These are phyloP conservation scores for Turnix velox DNA, from an alignment of 2,113 vertebrate species.

Conservation along the genomic window DNA sequence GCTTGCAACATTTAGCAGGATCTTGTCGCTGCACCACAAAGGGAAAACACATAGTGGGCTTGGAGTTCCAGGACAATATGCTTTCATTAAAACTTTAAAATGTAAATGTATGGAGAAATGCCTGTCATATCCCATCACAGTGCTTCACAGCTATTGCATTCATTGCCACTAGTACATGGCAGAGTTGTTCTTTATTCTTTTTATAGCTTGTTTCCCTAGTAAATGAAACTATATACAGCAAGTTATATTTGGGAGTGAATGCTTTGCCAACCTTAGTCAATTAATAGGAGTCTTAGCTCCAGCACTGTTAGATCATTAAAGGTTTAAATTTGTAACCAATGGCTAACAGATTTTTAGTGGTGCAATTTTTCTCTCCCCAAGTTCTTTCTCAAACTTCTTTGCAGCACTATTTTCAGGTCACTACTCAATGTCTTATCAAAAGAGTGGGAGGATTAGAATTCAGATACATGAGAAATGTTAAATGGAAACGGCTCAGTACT, in stretches of 20 bases:
- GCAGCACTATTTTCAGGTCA: constrained; percentile 3
- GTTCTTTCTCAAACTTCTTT: background rate
- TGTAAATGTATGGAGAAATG: constrained; percentile 46
- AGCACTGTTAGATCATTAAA: constrained; percentile 2
- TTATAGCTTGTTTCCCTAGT: constrained; percentile 19
- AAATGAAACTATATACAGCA: background rate
- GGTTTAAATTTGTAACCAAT: constrained; percentile 18
- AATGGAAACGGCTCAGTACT: background rate
- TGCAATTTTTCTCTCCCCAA: background rate
- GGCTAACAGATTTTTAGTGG: background rate
- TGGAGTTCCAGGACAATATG: constrained; percentile 47
- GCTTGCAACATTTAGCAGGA: constrained; percentile 34
- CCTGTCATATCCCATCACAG: constrained; percentile 17
- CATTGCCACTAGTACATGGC: background rate
- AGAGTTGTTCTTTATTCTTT: constrained; percentile 1
- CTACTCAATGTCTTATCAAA: constrained; percentile 11
- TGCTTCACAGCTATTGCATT: constrained; percentile 26
- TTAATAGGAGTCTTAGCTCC: background rate
- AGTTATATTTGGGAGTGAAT: background rate
- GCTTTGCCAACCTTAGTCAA: background rate
- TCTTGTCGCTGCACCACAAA: constrained; percentile 34
- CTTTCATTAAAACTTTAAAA: constrained; percentile 62
- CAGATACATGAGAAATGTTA: constrained; percentile 8
- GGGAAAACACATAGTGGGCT: background rate
- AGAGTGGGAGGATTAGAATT: constrained; percentile 23